Evolutionary conservation across 2,113 vertebrate genomes (phyloP).

Genomic region (Glaucidium brasilianum): DNA sequence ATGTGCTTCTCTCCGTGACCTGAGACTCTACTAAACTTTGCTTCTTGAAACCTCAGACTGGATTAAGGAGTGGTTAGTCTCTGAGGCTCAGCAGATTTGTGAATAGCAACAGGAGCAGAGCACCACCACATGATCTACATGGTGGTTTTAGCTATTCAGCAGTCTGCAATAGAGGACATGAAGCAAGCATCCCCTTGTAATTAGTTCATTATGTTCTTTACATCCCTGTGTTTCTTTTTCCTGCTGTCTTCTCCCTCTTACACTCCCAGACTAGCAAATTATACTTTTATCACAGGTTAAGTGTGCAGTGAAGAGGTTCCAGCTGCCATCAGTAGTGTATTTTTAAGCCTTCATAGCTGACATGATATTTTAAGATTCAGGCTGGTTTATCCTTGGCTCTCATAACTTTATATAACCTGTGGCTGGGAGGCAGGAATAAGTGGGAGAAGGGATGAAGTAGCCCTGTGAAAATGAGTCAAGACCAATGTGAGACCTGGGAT

Average conservation of each 20-base stretch:
- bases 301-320: not conserved
- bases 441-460: not conserved
- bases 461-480: rapidly evolving
- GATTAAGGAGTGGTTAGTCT: not conserved
- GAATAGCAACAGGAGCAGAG: not conserved
- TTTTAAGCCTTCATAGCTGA: not conserved
- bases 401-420: not conserved
- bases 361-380: not conserved
- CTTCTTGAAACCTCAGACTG: not conserved
- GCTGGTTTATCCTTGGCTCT: not conserved
- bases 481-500: not conserved
- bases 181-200: not conserved
- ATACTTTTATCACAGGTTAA: not conserved
- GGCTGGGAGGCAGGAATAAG: not conserved
- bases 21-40: not conserved
- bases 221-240: not conserved
- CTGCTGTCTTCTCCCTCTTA: not conserved
- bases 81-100: not conserved
- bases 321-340: not conserved
- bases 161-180: not conserved
- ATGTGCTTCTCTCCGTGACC: not conserved
- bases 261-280: not conserved
- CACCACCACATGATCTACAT: not conserved
- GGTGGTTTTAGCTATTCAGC: not conserved
- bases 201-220: slow-evolving; percentile 35